A percentile compares a stretch with the other conserved stretches of the same genome.
These are phyloP conservation scores for Bellardia bayeri DNA, from an alignment of 2,888 invertebrate genomes.

Conservation along the genomic window DNA sequence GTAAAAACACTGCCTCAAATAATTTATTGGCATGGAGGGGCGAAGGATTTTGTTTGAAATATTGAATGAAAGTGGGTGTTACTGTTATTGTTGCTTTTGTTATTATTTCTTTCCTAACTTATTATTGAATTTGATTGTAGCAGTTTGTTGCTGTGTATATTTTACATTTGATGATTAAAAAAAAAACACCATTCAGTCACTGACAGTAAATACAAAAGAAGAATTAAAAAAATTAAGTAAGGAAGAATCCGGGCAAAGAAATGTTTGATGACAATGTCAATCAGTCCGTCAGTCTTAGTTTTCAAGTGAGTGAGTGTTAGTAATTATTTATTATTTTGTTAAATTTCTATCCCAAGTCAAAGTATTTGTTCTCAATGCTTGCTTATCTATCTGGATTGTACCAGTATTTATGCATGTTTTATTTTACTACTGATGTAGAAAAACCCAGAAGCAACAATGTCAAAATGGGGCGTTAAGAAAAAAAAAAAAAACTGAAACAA, in stretches of 20 bases:
- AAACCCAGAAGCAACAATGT: constrained; percentile 58
- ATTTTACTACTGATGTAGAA: constrained; percentile 10
- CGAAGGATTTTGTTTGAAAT: constrained; percentile 17
- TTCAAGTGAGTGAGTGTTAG: neutral
- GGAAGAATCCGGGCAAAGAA: neutral
- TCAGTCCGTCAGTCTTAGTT: neutral
- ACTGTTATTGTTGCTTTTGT: neutral
- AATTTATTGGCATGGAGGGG: neutral
- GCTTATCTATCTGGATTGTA: neutral
- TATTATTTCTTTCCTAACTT: neutral
- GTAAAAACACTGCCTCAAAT: neutral
- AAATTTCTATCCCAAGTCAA: neutral
- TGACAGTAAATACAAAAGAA: neutral
- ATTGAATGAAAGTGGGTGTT: constrained; percentile 13
- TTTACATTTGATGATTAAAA: constrained; percentile 36
- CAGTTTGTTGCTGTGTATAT: neutral
- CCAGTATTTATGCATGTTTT: neutral
- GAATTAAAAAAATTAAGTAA: neutral
- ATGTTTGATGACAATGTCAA: neutral
- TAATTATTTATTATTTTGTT: neutral
- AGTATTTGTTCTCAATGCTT: constrained; percentile 12
- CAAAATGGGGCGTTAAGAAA: constrained; percentile 51
- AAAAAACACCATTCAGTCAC: neutral
- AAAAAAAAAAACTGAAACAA: constrained; percentile 25
- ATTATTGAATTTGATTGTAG: constrained; percentile 22